phyloP scores from a whole-genome alignment of 2,888 invertebrate genomes.

The Trichopoda pennipes region DNA sequence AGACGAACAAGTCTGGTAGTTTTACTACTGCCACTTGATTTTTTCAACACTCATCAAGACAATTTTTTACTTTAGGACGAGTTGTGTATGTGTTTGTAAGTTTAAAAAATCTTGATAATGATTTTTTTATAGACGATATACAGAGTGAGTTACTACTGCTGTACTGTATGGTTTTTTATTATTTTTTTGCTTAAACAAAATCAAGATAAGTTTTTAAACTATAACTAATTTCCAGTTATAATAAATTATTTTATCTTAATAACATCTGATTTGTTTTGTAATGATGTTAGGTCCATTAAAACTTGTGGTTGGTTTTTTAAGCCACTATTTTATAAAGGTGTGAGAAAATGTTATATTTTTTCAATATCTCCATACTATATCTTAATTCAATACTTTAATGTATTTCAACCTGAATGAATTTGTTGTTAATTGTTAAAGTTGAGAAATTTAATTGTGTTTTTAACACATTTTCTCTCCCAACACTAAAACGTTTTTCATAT shows the following conservation, averaged over 20 bases:
- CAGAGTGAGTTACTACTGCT: constrained; percentile 17
- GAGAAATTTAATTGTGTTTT: too few relatives aligned
- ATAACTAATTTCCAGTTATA: constrained; percentile 78
- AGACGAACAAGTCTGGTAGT: not conserved
- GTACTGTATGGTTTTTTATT: constrained; percentile 63
- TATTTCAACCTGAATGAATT: too few relatives aligned
- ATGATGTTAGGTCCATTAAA: constrained; percentile 44
- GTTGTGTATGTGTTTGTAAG: not conserved
- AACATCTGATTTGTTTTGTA: constrained; percentile 56
- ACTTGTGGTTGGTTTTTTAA: constrained; percentile 34
- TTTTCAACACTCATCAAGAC: constrained; percentile 34
- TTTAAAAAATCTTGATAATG: not conserved
- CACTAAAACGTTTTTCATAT: too few relatives aligned
- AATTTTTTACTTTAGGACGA: not conserved
- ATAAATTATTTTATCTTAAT: constrained; percentile 78
- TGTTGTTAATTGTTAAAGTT: too few relatives aligned
- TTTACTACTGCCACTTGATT: not conserved
- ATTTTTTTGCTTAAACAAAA: constrained; percentile 64
- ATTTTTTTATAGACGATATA: not conserved
- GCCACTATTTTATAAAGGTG: not conserved
- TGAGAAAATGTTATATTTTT: too few relatives aligned
- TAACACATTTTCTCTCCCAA: too few relatives aligned
- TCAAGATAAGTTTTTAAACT: constrained; percentile 74
- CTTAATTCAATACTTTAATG: too few relatives aligned
- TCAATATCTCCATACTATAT: too few relatives aligned